These are phyloP conservation scores for Linepithema humile DNA, from an alignment of 1,140 invertebrate genomes.

Conservation along the genomic window DNA sequence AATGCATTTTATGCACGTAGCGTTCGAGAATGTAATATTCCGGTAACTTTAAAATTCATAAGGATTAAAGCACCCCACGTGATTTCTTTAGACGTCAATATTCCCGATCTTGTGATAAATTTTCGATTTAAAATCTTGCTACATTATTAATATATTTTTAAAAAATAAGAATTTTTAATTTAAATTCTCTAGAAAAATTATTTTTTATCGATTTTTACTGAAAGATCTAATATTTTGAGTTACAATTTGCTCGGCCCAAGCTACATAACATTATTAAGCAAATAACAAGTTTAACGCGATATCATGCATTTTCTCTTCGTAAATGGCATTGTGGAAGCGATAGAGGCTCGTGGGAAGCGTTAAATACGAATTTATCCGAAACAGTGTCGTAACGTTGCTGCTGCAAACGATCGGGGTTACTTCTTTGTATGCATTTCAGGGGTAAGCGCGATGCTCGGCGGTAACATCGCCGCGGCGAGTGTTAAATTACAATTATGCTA, in stretches of 20 bases:
- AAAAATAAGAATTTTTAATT: background rate
- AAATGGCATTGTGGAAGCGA: background rate
- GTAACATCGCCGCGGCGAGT: conserved; percentile 7
- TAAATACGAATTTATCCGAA: conserved; percentile 25
- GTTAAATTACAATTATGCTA: conserved; percentile 72
- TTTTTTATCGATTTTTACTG: background rate
- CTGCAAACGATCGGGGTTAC: conserved; percentile 35
- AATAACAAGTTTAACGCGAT: background rate
- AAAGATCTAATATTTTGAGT: background rate
- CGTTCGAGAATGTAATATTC: background rate
- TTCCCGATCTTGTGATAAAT: background rate
- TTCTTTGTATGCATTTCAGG: conserved; percentile 26
- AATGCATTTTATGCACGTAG: background rate
- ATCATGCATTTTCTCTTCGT: background rate
- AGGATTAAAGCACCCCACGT: background rate
- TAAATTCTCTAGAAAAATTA: background rate
- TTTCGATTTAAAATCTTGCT: background rate
- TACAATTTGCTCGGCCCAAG: background rate
- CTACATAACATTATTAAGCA: background rate
- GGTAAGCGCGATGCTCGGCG: background rate
- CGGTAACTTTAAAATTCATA: background rate
- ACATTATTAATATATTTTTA: background rate
- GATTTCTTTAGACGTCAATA: background rate
- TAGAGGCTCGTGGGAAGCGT: background rate
- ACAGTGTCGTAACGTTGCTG: background rate